Base-by-base conservation (phyloP, 92 coral and sea anemone genomes). In the Siderastrea radians region DNA sequence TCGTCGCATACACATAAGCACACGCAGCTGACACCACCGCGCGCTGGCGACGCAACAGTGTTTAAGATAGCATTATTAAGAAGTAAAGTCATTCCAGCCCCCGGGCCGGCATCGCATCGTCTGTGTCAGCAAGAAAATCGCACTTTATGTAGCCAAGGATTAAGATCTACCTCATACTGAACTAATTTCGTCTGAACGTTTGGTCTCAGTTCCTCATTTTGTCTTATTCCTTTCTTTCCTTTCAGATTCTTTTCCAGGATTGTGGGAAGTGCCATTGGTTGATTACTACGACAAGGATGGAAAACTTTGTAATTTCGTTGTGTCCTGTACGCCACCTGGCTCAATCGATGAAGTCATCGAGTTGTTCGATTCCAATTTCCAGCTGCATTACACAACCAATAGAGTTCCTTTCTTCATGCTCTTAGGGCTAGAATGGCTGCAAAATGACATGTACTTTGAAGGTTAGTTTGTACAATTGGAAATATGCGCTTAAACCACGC, bases 221-320 rank as follows among this genome's bases (percentile, higher is more conserved):
- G 12, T 77, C 49, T 77, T 26, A 58, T 45, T 65, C 13, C 10
- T 7, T 48, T 49, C 38, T 51, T 45, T 54, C 47, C 53, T 66
- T 83, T 3, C 76, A 93, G 96, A 88, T 77, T 93, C 96, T 7
- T 93, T 84, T 73, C 96, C 96, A 58, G 94, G 93, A 15, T 12
- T 93, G 12, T 91, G 94, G 96, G 96, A 93, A 65, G 94, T 91
- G 2, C 96, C 96, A 6, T 63, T 93, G 84, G 90, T 93, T 8
- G 94, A 93, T 68, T 93, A 88, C 82, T 47, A 49, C 5, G 94
- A 91, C 68, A 74, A 49, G 10, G 12, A 75, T 1, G 88, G 90
- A n/a, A 48, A 7, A 3, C 77, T 72, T 15, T 93, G 96, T 59
- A 91, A 83, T 68, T 82, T 93, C 69, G 81, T 91, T 17, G 84